Conservation (phyloP, 2,888 invertebrate genomes). For the Lasiommata megera region DNA sequence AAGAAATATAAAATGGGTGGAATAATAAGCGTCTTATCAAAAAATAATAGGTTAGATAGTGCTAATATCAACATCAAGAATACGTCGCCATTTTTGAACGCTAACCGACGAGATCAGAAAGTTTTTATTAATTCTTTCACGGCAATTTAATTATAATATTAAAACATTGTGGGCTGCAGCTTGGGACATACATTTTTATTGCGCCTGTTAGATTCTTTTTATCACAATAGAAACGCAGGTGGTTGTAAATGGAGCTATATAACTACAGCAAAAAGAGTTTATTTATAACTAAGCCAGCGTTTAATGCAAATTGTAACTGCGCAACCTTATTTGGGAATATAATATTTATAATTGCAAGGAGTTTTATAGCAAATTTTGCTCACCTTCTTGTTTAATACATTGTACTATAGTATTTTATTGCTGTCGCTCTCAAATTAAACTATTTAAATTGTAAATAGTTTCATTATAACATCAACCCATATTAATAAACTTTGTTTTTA, state of each 20-base stretch:
- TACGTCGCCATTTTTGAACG: background rate
- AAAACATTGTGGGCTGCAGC: background rate
- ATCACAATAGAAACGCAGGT: slow-evolving; percentile 6
- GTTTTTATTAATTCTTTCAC: background rate
- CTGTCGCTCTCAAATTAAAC: no score
- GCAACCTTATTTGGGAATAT: background rate
- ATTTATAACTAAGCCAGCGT: background rate
- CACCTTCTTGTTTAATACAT: background rate
- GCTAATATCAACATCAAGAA: background rate
- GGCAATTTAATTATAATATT: background rate
- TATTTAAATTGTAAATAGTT: no score
- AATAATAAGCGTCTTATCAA: background rate
- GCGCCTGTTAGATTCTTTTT: background rate
- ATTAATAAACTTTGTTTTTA: no score
- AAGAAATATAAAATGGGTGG: background rate
- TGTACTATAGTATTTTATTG: no score
- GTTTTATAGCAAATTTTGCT: background rate
- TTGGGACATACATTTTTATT: slow-evolving; percentile 4
- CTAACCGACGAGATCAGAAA: background rate
- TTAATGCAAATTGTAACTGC: background rate
- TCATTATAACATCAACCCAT: no score
- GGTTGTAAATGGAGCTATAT: background rate
- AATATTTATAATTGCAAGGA: background rate
- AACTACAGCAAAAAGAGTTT: background rate
- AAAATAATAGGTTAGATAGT: background rate